Conservation (phyloP, 2,888 invertebrate genomes). For the Ypsolopha scabrella region DNA sequence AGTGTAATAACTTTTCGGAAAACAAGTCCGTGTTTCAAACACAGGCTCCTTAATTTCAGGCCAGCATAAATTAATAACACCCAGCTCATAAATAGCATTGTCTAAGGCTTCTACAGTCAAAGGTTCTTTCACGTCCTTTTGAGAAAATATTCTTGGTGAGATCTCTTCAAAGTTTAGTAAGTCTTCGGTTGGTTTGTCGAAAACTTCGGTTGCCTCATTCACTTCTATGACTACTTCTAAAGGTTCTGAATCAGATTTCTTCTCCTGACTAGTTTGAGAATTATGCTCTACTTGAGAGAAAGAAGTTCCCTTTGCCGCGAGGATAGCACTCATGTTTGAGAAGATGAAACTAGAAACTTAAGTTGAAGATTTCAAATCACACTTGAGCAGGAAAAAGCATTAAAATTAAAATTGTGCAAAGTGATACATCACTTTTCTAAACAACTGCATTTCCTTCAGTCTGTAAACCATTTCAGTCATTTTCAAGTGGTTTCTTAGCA, state of each 20-base stretch:
- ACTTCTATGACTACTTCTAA: slow-evolving; percentile 51
- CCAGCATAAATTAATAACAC: slow-evolving; percentile 75
- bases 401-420: background rate
- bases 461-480: background rate
- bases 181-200: slow-evolving; percentile 38
- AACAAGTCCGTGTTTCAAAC: slow-evolving; percentile 70
- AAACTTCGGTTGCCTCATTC: slow-evolving; percentile 42
- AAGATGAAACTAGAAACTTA: background rate
- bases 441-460: background rate
- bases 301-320: background rate
- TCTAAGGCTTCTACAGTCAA: slow-evolving; percentile 66
- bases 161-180: slow-evolving; percentile 40
- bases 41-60: slow-evolving; percentile 66
- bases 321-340: slow-evolving; percentile 1
- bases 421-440: background rate
- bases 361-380: background rate
- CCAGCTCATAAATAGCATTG: slow-evolving; percentile 71
- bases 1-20: slow-evolving; percentile 75
- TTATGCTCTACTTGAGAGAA: background rate
- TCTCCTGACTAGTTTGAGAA: slow-evolving; percentile 16
- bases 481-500: background rate
- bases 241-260: slow-evolving; percentile 28
- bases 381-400: too few species aligned
- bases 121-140: slow-evolving; percentile 36
- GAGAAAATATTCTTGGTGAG: slow-evolving; percentile 42